These are phyloP conservation scores for Zeuzera pyrina DNA, from an alignment of 2,888 invertebrate species.

Conservation along the genomic window DNA sequence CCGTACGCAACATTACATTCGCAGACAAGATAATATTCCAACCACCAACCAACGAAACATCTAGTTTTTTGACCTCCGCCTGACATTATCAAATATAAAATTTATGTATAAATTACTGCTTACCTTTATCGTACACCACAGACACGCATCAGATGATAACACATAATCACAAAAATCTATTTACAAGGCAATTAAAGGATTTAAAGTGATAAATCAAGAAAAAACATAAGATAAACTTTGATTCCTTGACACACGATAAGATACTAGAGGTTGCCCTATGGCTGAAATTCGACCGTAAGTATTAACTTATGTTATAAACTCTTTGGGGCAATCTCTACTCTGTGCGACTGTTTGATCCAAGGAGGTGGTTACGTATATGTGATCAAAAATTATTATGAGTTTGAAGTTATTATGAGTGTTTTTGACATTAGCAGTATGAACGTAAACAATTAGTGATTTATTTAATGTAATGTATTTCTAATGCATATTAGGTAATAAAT, in stretches of 20 bases:
- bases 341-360: no score
- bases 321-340: no score
- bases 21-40: constrained; percentile 5
- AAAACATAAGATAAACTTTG: constrained; percentile 57
- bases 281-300: no score
- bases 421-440: no score
- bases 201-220: constrained; percentile 37
- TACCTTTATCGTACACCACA: constrained; percentile 62
- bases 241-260: constrained; percentile 39
- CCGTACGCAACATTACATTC: background rate
- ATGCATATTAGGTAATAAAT: no score
- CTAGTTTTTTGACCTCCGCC: constrained; percentile 26
- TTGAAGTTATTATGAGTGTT: no score
- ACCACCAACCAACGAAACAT: constrained; percentile 17
- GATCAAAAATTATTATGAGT: no score
- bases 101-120: constrained; percentile 34
- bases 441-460: no score
- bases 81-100: constrained; percentile 25
- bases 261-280: no score
- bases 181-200: constrained; percentile 32
- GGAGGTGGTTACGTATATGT: no score
- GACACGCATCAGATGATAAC: constrained; percentile 50
- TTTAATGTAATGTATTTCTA: no score
- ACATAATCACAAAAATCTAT: constrained; percentile 62
- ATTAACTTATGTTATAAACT: no score